These are phyloP conservation scores for Lichenostomus cassidix DNA, from an alignment of 2,113 vertebrate genomes.

Conservation along the genomic window DNA sequence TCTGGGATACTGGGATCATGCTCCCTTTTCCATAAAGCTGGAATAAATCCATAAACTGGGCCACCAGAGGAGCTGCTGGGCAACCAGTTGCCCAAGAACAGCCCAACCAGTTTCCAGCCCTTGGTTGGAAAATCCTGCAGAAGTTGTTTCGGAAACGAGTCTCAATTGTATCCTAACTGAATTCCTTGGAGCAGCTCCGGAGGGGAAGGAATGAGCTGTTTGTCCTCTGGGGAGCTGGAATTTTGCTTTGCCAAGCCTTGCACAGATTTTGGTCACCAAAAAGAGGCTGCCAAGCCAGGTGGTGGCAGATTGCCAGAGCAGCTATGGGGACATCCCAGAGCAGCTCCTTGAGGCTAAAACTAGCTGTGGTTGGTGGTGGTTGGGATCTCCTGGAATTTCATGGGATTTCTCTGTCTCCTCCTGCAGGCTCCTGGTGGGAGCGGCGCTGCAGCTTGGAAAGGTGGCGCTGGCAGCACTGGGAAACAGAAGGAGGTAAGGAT, in stretches of 20 bases:
- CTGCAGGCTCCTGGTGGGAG: not conserved
- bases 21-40: not conserved
- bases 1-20: not conserved
- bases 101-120: too few species aligned
- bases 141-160: not conserved
- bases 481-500: not conserved
- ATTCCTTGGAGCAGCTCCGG: not conserved
- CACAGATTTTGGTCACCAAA: not conserved
- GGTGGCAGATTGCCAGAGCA: not conserved
- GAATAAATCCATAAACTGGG: not conserved
- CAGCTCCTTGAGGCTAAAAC: not conserved
- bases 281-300: not conserved
- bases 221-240: not conserved
- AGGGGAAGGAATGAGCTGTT: not conserved
- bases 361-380: fast-evolving
- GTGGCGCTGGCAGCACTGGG: fast-evolving
- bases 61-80: not conserved
- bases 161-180: not conserved
- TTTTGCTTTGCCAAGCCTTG: not conserved
- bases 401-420: not conserved
- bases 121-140: not conserved
- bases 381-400: not conserved
- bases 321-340: not conserved
- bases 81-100: not conserved
- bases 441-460: not conserved